Evolutionary conservation across 2,888 invertebrate species (phyloP).

Genomic region (Seladonia tumulorum): DNA sequence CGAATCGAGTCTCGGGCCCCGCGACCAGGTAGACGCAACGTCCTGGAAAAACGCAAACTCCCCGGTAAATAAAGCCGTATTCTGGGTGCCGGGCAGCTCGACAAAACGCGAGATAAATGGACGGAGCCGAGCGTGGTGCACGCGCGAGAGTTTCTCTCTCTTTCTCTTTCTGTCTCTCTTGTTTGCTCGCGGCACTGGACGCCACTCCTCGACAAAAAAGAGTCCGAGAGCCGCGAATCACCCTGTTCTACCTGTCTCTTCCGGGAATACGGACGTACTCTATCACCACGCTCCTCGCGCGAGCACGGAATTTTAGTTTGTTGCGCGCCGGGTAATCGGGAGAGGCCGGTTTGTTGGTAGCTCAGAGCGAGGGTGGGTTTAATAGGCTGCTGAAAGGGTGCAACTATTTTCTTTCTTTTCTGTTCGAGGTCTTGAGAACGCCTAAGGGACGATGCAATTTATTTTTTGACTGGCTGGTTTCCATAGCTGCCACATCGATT

Average conservation of each 20-base stretch:
- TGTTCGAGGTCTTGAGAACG: background rate
- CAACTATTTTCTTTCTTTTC: background rate
- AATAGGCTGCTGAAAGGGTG: background rate
- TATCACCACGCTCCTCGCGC: constrained; percentile 32
- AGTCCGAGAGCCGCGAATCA: constrained; percentile 38
- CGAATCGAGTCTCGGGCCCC: constrained; percentile 20
- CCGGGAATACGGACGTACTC: constrained; percentile 42
- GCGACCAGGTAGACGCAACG: constrained; percentile 53
- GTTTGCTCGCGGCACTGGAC: constrained; percentile 56
- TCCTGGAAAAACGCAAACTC: constrained; percentile 70
- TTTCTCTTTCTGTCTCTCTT: constrained; percentile 41
- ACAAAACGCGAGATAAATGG: constrained; percentile 75
- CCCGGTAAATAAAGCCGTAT: constrained; percentile 69
- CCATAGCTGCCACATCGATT: too few species aligned
- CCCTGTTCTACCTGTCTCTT: constrained; percentile 54
- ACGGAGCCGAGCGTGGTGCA: constrained; percentile 29
- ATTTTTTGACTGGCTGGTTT: background rate
- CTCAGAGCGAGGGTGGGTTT: background rate
- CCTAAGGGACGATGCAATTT: background rate
- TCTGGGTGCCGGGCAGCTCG: constrained; percentile 65
- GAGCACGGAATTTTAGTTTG: constrained; percentile 43
- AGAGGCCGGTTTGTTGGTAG: background rate
- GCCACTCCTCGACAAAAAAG: constrained; percentile 40
- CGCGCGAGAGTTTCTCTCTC: constrained; percentile 25
- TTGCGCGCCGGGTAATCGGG: constrained; percentile 44